Conservation (phyloP, 2,797 vertebrate species). For the Chrosomus eos region DNA sequence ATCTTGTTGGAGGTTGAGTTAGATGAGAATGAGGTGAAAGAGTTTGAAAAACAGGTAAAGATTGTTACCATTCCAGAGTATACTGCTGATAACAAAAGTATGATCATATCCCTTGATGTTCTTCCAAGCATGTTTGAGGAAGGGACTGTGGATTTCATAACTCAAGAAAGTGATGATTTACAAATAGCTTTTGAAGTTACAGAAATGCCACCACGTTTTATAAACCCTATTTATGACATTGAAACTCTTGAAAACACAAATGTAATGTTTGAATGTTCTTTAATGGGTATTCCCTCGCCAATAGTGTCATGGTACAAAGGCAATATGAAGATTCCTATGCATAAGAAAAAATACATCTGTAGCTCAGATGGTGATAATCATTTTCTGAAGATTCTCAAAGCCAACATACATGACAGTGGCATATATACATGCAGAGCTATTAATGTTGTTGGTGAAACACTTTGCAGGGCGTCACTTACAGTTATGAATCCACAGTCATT, state of each 20-base stretch:
- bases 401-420: conserved; percentile 83
- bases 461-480: conserved; percentile 84
- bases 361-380: conserved; percentile 88
- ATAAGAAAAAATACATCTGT: conserved; percentile 82
- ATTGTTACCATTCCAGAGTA: conserved; percentile 96
- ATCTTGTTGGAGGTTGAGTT: conserved; percentile 96
- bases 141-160: conserved; percentile 77
- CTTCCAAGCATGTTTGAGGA: conserved; percentile 90
- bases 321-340: conserved; percentile 80
- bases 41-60: conserved; percentile 98
- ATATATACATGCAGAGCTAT: conserved; percentile 87
- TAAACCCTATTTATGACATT: conserved; percentile 88
- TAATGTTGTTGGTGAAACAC: conserved; percentile 90
- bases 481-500: conserved; percentile 75
- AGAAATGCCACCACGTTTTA: conserved; percentile 96
- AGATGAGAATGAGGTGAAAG: conserved; percentile 94
- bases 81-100: conserved; percentile 92
- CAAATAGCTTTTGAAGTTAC: conserved; percentile 95
- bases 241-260: conserved; percentile 84
- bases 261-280: conserved; percentile 91
- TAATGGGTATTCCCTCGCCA: conserved; percentile 91
- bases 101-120: conserved; percentile 96
- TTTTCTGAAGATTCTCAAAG: conserved; percentile 84
- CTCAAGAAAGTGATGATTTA: conserved; percentile 83
- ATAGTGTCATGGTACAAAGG: conserved; percentile 93